Evolutionary conservation across 2,888 invertebrate species (phyloP).

Genomic region (Orchestes rusci): DNA sequence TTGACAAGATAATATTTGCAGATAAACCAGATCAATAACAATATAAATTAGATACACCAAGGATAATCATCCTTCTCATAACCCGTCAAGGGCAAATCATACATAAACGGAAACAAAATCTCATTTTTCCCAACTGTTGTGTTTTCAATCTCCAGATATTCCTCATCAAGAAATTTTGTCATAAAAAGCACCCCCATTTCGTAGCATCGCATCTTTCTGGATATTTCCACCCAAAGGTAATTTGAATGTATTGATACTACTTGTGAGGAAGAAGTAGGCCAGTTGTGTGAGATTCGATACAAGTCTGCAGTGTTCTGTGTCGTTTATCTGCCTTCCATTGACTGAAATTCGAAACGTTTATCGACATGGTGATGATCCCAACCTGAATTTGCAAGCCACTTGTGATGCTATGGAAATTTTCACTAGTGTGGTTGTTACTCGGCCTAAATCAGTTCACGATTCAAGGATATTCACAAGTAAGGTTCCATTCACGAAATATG

Average conservation of each 20-base stretch:
- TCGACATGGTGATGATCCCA: slow-evolving; percentile 14
- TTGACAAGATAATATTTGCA: no score
- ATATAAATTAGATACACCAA: slow-evolving; percentile 45
- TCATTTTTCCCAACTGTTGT: slow-evolving; percentile 32
- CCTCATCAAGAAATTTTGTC: slow-evolving; percentile 72
- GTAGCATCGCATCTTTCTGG: slow-evolving; percentile 52
- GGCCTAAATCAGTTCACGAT: slow-evolving; percentile 20
- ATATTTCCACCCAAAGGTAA: slow-evolving; percentile 89
- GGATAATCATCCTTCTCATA: slow-evolving; percentile 64
- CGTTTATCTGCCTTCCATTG: slow-evolving; percentile 75
- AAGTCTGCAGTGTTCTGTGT: slow-evolving; percentile 67
- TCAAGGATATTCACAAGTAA: slow-evolving; percentile 12
- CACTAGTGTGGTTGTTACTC: slow-evolving; percentile 23
- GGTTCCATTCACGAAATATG: not conserved
- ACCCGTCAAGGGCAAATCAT: slow-evolving; percentile 71
- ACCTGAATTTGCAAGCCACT: slow-evolving; percentile 18
- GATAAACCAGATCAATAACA: no score
- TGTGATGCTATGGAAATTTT: slow-evolving; percentile 22
- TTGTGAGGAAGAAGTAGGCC: slow-evolving; percentile 83
- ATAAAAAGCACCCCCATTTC: slow-evolving; percentile 87
- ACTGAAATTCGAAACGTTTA: slow-evolving; percentile 44
- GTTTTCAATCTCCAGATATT: slow-evolving; percentile 38
- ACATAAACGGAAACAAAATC: slow-evolving; percentile 60
- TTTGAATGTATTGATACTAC: slow-evolving; percentile 93
- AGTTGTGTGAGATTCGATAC: slow-evolving; percentile 59